Evolutionary conservation across 2,888 invertebrate species (phyloP).

Genomic region (Tenthredo scrophulariae): DNA sequence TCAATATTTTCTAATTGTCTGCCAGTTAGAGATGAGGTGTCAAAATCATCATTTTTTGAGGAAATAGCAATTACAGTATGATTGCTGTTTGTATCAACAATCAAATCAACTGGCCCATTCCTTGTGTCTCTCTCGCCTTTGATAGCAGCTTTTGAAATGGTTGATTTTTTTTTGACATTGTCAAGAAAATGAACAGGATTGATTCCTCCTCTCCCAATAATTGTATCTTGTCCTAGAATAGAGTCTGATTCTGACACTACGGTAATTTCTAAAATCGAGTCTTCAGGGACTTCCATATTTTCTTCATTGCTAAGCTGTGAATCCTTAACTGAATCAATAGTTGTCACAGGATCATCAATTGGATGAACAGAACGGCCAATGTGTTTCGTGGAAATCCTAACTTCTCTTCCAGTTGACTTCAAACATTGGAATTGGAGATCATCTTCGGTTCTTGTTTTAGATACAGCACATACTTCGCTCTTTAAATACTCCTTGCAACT

Average conservation of each 20-base stretch:
- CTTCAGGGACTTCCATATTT: not conserved
- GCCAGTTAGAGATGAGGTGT: too few relatives aligned
- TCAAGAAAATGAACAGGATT: not conserved
- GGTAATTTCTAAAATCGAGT: constrained; percentile 14
- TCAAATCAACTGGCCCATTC: not conserved
- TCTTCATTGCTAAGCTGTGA: not conserved
- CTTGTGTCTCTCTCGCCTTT: not conserved
- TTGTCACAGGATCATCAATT: not conserved
- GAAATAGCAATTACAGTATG: not conserved
- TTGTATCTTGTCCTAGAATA: not conserved
- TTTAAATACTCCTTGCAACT: not conserved
- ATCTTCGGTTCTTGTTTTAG: not conserved
- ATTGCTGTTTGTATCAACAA: not conserved
- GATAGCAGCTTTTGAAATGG: not conserved
- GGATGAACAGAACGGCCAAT: not conserved
- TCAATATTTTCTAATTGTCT: not conserved
- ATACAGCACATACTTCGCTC: not conserved
- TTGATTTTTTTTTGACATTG: not conserved
- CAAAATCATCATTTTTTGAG: not conserved
- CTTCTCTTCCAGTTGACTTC: not conserved
- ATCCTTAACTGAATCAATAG: not conserved
- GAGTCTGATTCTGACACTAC: not conserved
- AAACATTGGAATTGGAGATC: not conserved
- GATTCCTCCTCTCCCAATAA: not conserved
- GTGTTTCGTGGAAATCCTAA: not conserved